A percentile compares a stretch with the other conserved stretches of the same genome.
Evolutionary conservation across 2,113 vertebrate species (phyloP).

Genomic region (Canis aureus): DNA sequence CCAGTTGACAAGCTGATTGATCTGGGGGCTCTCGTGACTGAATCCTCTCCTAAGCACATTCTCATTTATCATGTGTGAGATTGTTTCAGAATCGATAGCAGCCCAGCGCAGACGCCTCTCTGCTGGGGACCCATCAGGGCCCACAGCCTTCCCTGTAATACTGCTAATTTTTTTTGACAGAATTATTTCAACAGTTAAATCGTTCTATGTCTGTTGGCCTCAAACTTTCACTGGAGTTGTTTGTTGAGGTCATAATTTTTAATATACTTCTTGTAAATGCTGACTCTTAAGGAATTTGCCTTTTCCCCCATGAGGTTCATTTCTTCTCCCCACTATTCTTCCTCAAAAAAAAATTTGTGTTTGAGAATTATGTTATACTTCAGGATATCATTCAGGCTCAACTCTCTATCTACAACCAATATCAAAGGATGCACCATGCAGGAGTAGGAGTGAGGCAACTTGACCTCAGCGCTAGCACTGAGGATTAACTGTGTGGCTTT

Average conservation of each 20-base stretch:
- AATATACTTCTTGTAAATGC: conserved; percentile 75
- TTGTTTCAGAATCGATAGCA: conserved; percentile 98
- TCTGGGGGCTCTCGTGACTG: conserved; percentile 97
- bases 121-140: conserved; percentile 90
- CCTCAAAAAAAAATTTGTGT: background rate
- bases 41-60: conserved; percentile 93
- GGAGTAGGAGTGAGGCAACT: accelerated
- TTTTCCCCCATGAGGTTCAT: background rate
- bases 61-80: conserved; percentile 97
- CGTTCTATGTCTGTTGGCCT: conserved; percentile 86
- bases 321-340: background rate
- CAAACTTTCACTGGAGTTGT: conserved; percentile 32
- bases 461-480: background rate
- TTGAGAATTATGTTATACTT: background rate
- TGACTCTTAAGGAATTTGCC: conserved; percentile 69
- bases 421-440: accelerated
- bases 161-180: conserved; percentile 95
- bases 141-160: conserved; percentile 91
- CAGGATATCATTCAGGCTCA: too few species aligned
- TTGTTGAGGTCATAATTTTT: conserved; percentile 81
- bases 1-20: conserved; percentile 99
- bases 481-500: background rate
- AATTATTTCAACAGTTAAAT: conserved; percentile 94
- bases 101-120: conserved; percentile 91
- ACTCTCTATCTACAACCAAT: background rate